phyloP scores from a whole-genome alignment of 2,888 invertebrate genomes.

The Heteropelma amictum region DNA sequence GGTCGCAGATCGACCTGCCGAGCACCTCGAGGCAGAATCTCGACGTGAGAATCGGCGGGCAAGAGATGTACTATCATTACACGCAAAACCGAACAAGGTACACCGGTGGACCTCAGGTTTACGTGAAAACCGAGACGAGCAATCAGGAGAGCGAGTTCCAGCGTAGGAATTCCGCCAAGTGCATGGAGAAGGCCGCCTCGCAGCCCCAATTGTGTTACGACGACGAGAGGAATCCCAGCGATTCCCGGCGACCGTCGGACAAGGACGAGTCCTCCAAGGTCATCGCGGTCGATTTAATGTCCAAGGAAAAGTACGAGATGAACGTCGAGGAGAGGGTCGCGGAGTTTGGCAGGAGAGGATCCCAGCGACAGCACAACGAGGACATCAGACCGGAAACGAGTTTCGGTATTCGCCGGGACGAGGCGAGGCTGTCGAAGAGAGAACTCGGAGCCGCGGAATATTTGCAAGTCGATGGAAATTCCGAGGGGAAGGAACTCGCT shows the following conservation, averaged over 20 bases:
- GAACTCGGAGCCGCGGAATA: conserved; percentile 59
- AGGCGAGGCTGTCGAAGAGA: conserved; percentile 67
- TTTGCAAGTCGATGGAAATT: conserved; percentile 51
- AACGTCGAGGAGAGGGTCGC: conserved; percentile 68
- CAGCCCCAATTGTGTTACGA: conserved; percentile 84
- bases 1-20: conserved; percentile 74
- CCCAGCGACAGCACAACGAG: conserved; percentile 65
- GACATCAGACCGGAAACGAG: conserved; percentile 73
- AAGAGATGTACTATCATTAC: conserved; percentile 74
- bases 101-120: conserved; percentile 68
- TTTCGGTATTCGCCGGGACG: conserved; percentile 70
- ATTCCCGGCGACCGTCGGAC: conserved; percentile 59
- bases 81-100: conserved; percentile 69
- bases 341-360: conserved; percentile 67
- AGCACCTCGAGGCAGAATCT: conserved; percentile 72
- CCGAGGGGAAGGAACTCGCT: conserved; percentile 51
- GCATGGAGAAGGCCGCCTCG: conserved; percentile 80
- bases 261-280: conserved; percentile 63
- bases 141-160: conserved; percentile 69
- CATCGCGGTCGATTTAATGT: conserved; percentile 59
- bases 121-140: conserved; percentile 69
- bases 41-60: conserved; percentile 68
- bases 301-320: conserved; percentile 72
- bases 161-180: conserved; percentile 68
- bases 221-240: conserved; percentile 72